phyloP scores from a whole-genome alignment of 2,113 vertebrate species.

The Mola mola region DNA sequence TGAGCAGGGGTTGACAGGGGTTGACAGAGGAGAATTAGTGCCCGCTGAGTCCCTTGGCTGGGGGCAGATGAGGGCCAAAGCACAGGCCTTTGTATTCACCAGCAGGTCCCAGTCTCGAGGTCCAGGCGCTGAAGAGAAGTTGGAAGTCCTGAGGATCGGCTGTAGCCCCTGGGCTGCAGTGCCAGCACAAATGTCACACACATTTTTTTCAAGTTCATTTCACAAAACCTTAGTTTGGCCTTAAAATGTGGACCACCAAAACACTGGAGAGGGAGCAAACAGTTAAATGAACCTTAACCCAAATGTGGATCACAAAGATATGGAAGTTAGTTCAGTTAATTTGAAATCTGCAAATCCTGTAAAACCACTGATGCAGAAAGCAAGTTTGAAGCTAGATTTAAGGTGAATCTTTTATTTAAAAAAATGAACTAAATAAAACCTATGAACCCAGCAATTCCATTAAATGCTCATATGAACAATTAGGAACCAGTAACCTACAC shows the following conservation, averaged over 20 bases:
- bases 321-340: conserved; percentile 21
- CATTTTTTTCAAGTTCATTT: conserved; percentile 9
- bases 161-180: conserved; percentile 6
- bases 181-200: neutral
- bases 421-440: neutral
- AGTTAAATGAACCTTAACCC: conserved; percentile 30
- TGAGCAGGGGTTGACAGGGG: conserved; percentile 86
- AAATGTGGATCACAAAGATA: conserved; percentile 11
- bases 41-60: conserved; percentile 71
- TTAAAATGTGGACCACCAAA: conserved; percentile 73
- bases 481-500: conserved; percentile 5
- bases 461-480: neutral
- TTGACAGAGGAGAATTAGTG: conserved; percentile 87
- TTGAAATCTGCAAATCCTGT: conserved; percentile 22
- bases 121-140: conserved; percentile 10
- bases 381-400: neutral
- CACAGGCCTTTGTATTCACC: conserved; percentile 35
- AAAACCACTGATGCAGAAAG: conserved; percentile 1
- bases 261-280: conserved; percentile 49
- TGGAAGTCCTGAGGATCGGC: conserved; percentile 19
- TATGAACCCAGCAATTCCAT: neutral
- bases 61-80: conserved; percentile 50
- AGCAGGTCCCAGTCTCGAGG: conserved; percentile 33
- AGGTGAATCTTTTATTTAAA: neutral
- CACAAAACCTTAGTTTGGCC: conserved; percentile 31